Conservation (phyloP, 2,888 invertebrate species). For the Acanthosepion lycidas region DNA sequence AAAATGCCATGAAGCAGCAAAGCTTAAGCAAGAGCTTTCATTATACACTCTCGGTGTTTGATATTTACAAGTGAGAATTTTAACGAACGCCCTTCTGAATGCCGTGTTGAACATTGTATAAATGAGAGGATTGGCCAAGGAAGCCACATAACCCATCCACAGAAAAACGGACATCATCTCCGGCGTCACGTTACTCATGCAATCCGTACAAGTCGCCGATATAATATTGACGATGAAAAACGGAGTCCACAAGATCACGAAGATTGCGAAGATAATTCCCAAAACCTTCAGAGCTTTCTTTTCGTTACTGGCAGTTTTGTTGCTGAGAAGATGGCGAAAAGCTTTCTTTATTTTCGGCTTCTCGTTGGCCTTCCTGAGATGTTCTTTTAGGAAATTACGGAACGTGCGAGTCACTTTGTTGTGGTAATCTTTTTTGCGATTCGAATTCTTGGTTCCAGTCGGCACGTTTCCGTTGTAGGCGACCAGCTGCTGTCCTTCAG, state of each 20-base stretch:
- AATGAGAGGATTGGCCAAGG: conserved; percentile 74
- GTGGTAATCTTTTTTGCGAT: conserved; percentile 58
- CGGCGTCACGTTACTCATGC: conserved; percentile 62
- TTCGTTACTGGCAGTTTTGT: conserved; percentile 70
- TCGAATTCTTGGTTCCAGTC: conserved; percentile 52
- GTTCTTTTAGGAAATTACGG: background rate
- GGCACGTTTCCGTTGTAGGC: conserved; percentile 47
- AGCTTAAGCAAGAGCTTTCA: conserved; percentile 57
- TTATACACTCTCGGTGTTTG: conserved; percentile 51
- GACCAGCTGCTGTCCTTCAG: conserved; percentile 51
- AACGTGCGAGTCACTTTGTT: conserved; percentile 35
- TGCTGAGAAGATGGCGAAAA: conserved; percentile 58
- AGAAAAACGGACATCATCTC: conserved; percentile 69
- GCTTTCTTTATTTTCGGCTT: conserved; percentile 36
- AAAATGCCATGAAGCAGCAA: conserved; percentile 57
- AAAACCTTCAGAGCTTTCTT: conserved; percentile 74
- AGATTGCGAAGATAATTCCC: conserved; percentile 73
- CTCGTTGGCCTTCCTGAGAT: background rate
- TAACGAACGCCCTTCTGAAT: conserved; percentile 71
- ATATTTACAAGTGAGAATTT: conserved; percentile 65
- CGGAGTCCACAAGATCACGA: conserved; percentile 74
- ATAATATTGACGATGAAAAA: conserved; percentile 72
- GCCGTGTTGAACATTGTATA: conserved; percentile 75
- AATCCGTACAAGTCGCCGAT: conserved; percentile 65
- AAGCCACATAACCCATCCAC: conserved; percentile 74